Evolutionary conservation across 2,888 invertebrate species (phyloP), one percentile per base, ranked within the genome.

Genomic region (Crepidodera aurea): DNA sequence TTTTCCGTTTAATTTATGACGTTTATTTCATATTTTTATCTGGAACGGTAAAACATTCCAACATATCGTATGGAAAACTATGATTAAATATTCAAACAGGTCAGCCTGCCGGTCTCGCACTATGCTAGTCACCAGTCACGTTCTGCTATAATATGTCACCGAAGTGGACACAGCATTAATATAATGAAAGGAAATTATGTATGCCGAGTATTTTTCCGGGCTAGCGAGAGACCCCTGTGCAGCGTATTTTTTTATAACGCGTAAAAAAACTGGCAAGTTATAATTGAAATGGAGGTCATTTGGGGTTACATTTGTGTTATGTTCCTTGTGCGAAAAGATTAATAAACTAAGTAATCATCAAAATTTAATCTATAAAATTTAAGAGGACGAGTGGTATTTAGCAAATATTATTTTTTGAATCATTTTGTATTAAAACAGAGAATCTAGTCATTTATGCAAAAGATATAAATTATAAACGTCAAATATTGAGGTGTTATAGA

Each of bases 41-140:
- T 48, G 50, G 50, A 48, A 57, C 16, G 48, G 27, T 57, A 57
- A 53, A 57, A 50, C 48, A 57, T 57, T 57, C 57, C 48, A 48
- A 57, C 57, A 48, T 57, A 57, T 57, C 48, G 48, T 39, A 57
- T 50, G 57, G 57, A 48, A 57, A 57, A 57, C 48, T 57, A 48
- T 39, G 37, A 48, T 57, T 57, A 57, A 48, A 48, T 57, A 57
- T 57, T 50, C 48, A 57, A 57, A 57, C 37, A 48, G 57, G 48
- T 57, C 57, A 57, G 48, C 27, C 48, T 8, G 27, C 48, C 48
- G 48, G 25, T 48, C 48, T 29, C 27, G 48, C 48, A 13, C 29
- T 48, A 48, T 48, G 27, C 10, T 27, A 48, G 56, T 46, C 42
- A 13, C 16, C 10, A 39, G 56, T 57, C 56, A 57, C 56, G 56